Evolutionary conservation across 2,888 invertebrate species (phyloP), one percentile per base, ranked within the genome.

Genomic region (Brenthis daphne): DNA sequence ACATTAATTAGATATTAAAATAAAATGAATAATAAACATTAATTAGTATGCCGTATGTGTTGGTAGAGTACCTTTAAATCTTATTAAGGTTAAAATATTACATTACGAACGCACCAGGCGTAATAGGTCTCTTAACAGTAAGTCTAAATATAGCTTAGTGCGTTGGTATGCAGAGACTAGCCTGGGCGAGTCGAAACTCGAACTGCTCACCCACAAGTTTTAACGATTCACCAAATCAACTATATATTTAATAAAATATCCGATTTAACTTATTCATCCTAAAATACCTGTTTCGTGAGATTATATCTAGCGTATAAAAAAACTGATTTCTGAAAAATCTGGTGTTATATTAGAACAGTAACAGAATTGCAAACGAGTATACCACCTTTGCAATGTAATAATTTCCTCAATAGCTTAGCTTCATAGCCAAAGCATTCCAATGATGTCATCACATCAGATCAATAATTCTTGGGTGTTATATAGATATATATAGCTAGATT

Each of bases 91-190:
- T 66, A 66, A 61, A 37, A 67, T 61, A 65, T 71, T 69, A 61
- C 66, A 63, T 79, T 77, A 76, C 74, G 76, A 77, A 81, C 73
- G 77, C 82, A 76, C 78, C 77, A 83, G 84, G 77, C 80, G 74
- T 74, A 76, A 77, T 80, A 79, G 77, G 80, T 78, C 79, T 80
- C 76, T 75, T 80, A 80, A 81, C 81, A 79, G 79, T 79, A 75
- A 65, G 69, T 82, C 87, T 88, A 88, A 86, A 87, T 85, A 87
- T 88, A 88, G 86, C 75, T 75, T 72, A 77, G 74, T 73, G 75
- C 76, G 79, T 84, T 79, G 81, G 86, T 85, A 87, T 86, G 87
- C 83, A 80, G 74, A 77, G 73, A 69, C 67, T 67, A 64, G 61
- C 51, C 61, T 33, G 65, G 71, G n/a, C 50, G 68, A 57, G 53